Conservation (phyloP, 2,888 invertebrate genomes). For the Tenthredo notha region DNA sequence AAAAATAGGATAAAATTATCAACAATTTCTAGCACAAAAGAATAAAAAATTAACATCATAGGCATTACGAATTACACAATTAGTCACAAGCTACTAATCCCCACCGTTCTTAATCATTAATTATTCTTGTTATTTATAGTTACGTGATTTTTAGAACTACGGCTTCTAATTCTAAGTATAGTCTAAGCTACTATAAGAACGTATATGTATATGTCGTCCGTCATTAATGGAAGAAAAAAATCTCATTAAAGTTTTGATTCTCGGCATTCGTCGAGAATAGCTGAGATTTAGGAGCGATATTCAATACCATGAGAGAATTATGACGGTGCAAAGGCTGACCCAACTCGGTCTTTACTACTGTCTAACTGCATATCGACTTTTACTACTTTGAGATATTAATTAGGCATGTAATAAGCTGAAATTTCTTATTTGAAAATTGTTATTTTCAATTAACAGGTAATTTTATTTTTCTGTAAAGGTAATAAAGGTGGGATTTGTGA, state of each 20-base stretch:
- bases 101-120: not conserved
- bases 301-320: not conserved
- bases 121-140: not conserved
- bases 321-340: not conserved
- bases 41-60: not conserved
- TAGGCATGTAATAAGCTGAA: not conserved
- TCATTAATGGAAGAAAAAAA: not conserved
- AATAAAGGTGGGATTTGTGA: not conserved
- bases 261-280: not conserved
- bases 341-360: not conserved
- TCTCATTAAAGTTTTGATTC: not conserved
- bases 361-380: not conserved
- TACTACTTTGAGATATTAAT: not conserved
- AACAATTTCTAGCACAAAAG: not conserved
- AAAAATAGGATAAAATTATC: slow-evolving; percentile 65
- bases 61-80: not conserved
- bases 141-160: not conserved
- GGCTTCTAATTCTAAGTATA: slow-evolving; percentile 16
- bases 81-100: not conserved
- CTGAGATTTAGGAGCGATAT: not conserved
- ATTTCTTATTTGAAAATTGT: not conserved
- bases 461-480: not conserved
- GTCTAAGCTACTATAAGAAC: not conserved
- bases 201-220: not conserved
- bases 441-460: not conserved